These are phyloP conservation scores for Odontomachus brunneus DNA, from an alignment of 1,140 invertebrate genomes.

Conservation along the genomic window DNA sequence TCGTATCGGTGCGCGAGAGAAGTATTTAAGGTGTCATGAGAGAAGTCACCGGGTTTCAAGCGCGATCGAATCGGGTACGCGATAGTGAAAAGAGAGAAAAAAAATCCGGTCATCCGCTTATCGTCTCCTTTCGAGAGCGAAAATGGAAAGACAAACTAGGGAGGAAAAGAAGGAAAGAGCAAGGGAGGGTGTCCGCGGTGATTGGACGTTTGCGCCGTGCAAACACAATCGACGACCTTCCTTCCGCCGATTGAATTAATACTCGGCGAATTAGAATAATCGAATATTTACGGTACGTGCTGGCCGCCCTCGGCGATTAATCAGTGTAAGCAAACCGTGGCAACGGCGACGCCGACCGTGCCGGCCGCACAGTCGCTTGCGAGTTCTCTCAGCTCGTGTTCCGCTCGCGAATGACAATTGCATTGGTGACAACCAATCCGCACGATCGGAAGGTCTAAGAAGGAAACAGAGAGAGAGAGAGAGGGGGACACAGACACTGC, in stretches of 20 bases:
- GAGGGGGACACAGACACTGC: not conserved
- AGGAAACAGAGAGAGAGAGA: too few relatives aligned
- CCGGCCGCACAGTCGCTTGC: not conserved
- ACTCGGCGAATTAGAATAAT: slow-evolving; percentile 72
- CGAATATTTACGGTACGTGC: slow-evolving; percentile 67
- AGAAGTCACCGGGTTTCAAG: not conserved
- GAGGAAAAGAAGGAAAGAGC: not conserved
- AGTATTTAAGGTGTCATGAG: not conserved
- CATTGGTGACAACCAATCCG: slow-evolving; percentile 23
- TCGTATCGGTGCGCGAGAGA: not conserved
- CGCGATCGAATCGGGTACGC: not conserved
- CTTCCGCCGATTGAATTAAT: slow-evolving; percentile 59
- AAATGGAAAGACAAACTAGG: not conserved
- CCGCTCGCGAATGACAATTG: slow-evolving; percentile 12
- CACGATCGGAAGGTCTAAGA: not conserved
- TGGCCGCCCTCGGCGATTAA: slow-evolving; percentile 30
- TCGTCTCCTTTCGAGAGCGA: slow-evolving; percentile 4
- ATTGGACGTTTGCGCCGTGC: slow-evolving; percentile 42
- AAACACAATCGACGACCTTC: slow-evolving; percentile 22
- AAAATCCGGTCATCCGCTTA: slow-evolving; percentile 3
- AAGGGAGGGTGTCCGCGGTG: not conserved
- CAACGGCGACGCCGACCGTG: slow-evolving; percentile 13
- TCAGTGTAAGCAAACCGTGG: slow-evolving; percentile 34
- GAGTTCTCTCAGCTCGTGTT: not conserved
- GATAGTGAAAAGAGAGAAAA: not conserved